These are phyloP conservation scores for Borostomias antarcticus DNA, from an alignment of 2,797 vertebrate genomes.

Conservation along the genomic window DNA sequence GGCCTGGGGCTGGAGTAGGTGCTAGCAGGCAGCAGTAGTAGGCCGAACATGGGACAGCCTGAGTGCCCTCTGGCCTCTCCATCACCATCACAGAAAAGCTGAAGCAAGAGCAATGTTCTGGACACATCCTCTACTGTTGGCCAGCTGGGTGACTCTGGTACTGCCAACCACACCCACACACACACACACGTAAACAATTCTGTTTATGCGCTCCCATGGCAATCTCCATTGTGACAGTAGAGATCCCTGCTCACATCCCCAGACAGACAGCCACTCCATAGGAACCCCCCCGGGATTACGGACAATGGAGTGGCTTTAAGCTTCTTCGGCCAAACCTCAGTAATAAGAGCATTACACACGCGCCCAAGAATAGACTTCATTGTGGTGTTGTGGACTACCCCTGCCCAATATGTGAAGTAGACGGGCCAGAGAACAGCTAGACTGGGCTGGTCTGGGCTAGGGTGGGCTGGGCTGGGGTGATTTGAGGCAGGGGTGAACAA, in stretches of 20 bases:
- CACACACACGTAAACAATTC: slow-evolving; percentile 27
- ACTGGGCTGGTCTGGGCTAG: background rate
- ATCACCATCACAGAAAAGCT: slow-evolving; percentile 20
- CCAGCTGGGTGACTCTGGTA: slow-evolving; percentile 10
- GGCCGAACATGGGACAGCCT: background rate
- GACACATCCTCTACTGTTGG: slow-evolving; percentile 24
- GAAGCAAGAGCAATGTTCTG: slow-evolving; percentile 22
- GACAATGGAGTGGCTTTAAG: background rate
- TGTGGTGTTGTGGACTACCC: background rate
- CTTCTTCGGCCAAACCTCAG: background rate
- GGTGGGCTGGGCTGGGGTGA: too few relatives aligned
- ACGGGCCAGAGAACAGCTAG: background rate
- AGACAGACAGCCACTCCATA: background rate
- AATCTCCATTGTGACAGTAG: slow-evolving; percentile 7
- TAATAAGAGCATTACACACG: background rate
- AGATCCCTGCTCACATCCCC: background rate
- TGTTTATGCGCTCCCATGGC: slow-evolving; percentile 31
- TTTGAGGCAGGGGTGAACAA: too few relatives aligned
- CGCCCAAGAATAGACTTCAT: background rate
- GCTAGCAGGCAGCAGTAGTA: background rate
- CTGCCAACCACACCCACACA: slow-evolving; percentile 11
- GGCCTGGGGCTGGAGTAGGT: background rate
- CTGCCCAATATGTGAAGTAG: background rate
- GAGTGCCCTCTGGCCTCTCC: background rate
- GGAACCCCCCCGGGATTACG: background rate